Evolutionary conservation across 2,113 vertebrate species (phyloP), one percentile per base, ranked within the genome.

Genomic region (Phyllopteryx taeniolatus): DNA sequence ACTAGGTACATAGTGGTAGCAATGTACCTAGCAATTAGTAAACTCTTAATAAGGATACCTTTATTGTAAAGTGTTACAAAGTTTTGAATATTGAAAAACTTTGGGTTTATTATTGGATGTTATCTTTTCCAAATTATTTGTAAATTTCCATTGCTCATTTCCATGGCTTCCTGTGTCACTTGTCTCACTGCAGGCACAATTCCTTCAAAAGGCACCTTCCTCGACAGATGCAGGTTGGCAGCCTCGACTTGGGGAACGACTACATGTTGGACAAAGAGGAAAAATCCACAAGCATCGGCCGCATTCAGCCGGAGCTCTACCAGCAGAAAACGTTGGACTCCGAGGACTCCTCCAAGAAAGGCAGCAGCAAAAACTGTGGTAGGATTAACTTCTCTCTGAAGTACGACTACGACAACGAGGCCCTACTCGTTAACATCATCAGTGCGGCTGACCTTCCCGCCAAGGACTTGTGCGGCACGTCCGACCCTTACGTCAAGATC

Each of bases 381-480:
- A 95, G 95, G 82, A 98, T 99, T 80, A 97, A 99, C 92, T 96
- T 99, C 87, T 95, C 96, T 0, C 94, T 99, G 69, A 96, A 96
- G 85, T 99, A 99, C 0, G 97, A 96, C 91, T 98, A 98, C 0
- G 96, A 99, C 88, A 96, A 89, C 0, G 96, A 99, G 86, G 94
- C 92, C 0, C 92, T 99, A 70, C 92, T 96, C 0, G 98, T 99
- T 53, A 93, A 93, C 65, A 96, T 99, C 77, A 91, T 98, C 85
- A 94, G 93, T 87, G 98, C 96, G 33, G 94, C 95, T 35, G 96
- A 99, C 83, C 92, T 99, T 35, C 98, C 98, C 0, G 96, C 96
- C 83, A 99, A 99, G 87, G 98, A 99, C 86, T 93, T 99, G n/a
- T 99, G 96, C 0, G 98, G 98, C 87, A 98, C 96, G 68, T 99